phyloP scores from a whole-genome alignment of 2,797 vertebrate genomes.

The Catostomus latipinnis region DNA sequence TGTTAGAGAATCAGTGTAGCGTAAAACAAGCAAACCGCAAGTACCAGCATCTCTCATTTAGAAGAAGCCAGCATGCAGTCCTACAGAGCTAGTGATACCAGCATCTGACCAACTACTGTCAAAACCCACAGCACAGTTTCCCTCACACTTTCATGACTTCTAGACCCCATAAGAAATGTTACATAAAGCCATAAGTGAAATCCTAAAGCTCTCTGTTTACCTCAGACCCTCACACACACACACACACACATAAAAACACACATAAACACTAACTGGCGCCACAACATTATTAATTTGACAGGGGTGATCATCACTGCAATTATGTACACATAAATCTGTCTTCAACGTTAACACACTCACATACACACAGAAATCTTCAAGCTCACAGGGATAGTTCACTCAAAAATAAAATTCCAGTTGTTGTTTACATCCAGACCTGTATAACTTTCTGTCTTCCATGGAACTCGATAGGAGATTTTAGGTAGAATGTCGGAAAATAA shows the following conservation, averaged over 20 bases:
- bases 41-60: slow-evolving; percentile 53
- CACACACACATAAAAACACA: background rate
- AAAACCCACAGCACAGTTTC: slow-evolving; percentile 34
- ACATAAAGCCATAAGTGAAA: background rate
- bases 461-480: no score
- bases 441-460: no score
- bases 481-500: no score
- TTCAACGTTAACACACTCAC: no score
- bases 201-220: background rate
- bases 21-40: slow-evolving; percentile 51
- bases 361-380: slow-evolving; percentile 8
- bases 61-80: slow-evolving; percentile 38
- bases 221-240: slow-evolving; percentile 29
- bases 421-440: no score
- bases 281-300: slow-evolving; percentile 55
- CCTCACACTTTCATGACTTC: slow-evolving; percentile 34
- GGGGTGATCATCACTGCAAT: slow-evolving; percentile 75
- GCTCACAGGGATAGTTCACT: no score
- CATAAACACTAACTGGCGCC: slow-evolving; percentile 31
- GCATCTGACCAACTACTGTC: slow-evolving; percentile 51
- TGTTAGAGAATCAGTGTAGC: slow-evolving; percentile 21
- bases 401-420: no score
- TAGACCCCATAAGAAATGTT: slow-evolving; percentile 29
- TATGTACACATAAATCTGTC: slow-evolving; percentile 27
- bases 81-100: slow-evolving; percentile 44